These are phyloP conservation scores for Diacarnus erythraeanus DNA, from an alignment of 37 sponge, comb jelly and placozoan genomes.

Conservation along the genomic window DNA sequence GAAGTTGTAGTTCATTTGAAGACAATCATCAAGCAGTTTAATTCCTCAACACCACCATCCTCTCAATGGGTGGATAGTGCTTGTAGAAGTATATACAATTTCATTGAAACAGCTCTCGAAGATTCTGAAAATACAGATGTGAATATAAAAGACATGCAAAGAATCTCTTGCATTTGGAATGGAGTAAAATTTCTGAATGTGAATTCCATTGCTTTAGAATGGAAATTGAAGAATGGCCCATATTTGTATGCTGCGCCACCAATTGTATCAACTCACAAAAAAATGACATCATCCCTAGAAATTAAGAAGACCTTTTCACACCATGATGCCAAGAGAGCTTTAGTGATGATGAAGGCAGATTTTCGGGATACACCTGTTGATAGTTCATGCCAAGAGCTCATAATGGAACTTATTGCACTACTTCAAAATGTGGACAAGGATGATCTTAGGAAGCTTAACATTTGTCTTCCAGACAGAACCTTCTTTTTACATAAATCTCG, in stretches of 20 bases:
- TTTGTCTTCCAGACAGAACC: slow-evolving; percentile 38
- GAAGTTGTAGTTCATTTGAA: slow-evolving; percentile 40
- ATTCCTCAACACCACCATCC: background rate
- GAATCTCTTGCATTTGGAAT: slow-evolving; percentile 44
- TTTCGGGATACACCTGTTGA: slow-evolving; percentile 14
- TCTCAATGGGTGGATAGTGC: slow-evolving; percentile 8
- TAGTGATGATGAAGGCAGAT: slow-evolving; percentile 43
- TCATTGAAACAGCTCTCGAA: background rate
- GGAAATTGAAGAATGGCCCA: slow-evolving; percentile 37
- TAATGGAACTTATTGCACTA: slow-evolving; percentile 6
- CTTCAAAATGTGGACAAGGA: background rate
- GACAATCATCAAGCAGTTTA: slow-evolving; percentile 23
- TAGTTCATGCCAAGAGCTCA: slow-evolving; percentile 3
- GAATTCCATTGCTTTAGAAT: slow-evolving; percentile 12
- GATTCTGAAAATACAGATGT: background rate
- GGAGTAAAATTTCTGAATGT: slow-evolving; percentile 30
- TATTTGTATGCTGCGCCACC: slow-evolving; percentile 47
- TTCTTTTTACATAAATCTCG: slow-evolving; percentile 23
- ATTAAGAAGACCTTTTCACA: slow-evolving; percentile 27
- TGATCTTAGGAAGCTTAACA: background rate
- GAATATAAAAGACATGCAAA: background rate
- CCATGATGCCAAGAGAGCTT: slow-evolving; percentile 37
- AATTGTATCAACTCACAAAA: background rate
- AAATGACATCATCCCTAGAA: slow-evolving; percentile 16
- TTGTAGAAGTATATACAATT: slow-evolving; percentile 16